Evolutionary conservation across 2,797 vertebrate genomes (phyloP).

Genomic region (Amniataba percoides): DNA sequence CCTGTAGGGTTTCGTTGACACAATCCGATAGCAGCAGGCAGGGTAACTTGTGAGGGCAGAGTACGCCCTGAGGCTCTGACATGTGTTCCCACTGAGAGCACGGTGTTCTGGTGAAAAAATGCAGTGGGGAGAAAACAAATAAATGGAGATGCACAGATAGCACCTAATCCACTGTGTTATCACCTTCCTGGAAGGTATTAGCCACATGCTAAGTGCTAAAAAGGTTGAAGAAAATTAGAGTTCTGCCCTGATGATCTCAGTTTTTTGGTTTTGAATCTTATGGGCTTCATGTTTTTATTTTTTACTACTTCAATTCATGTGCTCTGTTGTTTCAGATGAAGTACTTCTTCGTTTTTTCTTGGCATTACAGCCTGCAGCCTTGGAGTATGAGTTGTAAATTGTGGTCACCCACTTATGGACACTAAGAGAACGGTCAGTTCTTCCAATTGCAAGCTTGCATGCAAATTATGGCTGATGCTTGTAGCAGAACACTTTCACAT

Average conservation of each 20-base stretch:
- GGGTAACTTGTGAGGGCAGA: constrained; percentile 66
- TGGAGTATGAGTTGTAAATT: constrained; percentile 37
- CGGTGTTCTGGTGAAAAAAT: constrained; percentile 32
- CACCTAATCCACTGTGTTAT: constrained; percentile 1
- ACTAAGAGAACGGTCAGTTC: constrained; percentile 11
- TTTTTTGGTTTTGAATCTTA: neutral
- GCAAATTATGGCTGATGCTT: constrained; percentile 27
- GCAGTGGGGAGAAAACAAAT: constrained; percentile 7
- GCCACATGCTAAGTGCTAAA: constrained; percentile 24
- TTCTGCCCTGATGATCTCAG: neutral
- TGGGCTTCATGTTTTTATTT: neutral
- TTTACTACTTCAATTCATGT: constrained; percentile 9
- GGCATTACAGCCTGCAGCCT: constrained; percentile 1
- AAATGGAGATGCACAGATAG: constrained; percentile 36
- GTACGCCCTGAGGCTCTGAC: constrained; percentile 62
- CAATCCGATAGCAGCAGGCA: constrained; percentile 49
- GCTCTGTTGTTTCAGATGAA: constrained; percentile 25
- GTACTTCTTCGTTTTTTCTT: constrained; percentile 11
- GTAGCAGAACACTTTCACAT: constrained; percentile 10
- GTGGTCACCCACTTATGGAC: constrained; percentile 38
- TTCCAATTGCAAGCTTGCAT: constrained; percentile 30
- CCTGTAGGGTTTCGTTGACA: constrained; percentile 53
- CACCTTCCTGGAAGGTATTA: constrained; percentile 36
- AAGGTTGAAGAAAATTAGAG: constrained; percentile 6
- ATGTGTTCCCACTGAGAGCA: constrained; percentile 68